A percentile compares a stretch with the other conserved stretches of the same genome.
Evolutionary conservation across 2,797 vertebrate genomes (phyloP).

Genomic region (Peromyscus nudipes): DNA sequence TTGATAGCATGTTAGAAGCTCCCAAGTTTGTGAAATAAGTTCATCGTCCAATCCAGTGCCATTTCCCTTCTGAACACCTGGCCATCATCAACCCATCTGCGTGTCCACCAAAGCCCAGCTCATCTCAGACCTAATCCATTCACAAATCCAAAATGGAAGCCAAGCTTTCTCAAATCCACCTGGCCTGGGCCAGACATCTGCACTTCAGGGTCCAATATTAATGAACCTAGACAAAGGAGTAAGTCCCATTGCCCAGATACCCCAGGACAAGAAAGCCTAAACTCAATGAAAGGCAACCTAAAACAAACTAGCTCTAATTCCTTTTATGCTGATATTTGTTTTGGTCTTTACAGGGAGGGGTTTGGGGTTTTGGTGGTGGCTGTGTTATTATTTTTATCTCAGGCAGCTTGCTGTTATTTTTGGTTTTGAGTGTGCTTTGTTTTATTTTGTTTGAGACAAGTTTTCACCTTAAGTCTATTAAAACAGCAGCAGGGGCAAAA

Average conservation of each 20-base stretch:
- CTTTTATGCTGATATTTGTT: slow-evolving; percentile 35
- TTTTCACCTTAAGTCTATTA: neutral
- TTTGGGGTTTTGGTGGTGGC: neutral
- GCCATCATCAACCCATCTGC: neutral
- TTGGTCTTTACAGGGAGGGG: slow-evolving; percentile 34
- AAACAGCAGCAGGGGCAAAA: neutral
- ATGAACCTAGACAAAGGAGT: neutral
- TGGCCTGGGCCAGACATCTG: neutral
- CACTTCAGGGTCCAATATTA: neutral
- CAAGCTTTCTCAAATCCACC: neutral
- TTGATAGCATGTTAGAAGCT: neutral
- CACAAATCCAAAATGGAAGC: slow-evolving; percentile 40
- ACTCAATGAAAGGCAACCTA: slow-evolving; percentile 35
- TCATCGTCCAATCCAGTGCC: neutral
- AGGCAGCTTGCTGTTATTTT: neutral
- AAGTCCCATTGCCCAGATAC: slow-evolving; percentile 13
- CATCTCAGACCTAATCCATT: neutral
- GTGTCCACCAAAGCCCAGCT: neutral
- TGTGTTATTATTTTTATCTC: neutral
- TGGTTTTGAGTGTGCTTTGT: neutral
- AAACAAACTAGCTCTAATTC: slow-evolving; percentile 48
- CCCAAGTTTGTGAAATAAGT: neutral
- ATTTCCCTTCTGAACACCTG: neutral
- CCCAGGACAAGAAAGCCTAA: slow-evolving; percentile 29
- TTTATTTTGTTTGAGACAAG: neutral